These are phyloP conservation scores for Darevskia nairensis DNA, from an alignment of 2,797 vertebrate species.

Conservation along the genomic window DNA sequence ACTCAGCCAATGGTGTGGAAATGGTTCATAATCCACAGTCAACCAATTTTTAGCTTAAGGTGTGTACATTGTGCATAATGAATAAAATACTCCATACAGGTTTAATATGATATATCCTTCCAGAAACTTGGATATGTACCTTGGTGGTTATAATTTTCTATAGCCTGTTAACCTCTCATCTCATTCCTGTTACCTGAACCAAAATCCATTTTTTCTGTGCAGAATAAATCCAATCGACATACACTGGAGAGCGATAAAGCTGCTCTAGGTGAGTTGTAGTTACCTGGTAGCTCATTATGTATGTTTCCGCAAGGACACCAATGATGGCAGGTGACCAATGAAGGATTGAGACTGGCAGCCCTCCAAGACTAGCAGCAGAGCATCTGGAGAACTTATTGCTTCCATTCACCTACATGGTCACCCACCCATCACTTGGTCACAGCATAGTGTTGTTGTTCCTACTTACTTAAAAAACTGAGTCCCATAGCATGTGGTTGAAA, in stretches of 20 bases:
- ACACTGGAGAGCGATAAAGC: constrained; percentile 61
- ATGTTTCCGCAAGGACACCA: neutral
- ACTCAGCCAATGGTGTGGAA: no score
- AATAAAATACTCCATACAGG: neutral
- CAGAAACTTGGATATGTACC: neutral
- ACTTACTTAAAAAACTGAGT: neutral
- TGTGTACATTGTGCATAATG: neutral
- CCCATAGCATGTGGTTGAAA: neutral
- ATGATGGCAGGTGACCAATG: neutral
- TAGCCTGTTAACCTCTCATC: neutral
- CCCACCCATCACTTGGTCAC: neutral
- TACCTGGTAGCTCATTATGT: neutral
- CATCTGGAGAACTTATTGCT: neutral
- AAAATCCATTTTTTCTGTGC: neutral
- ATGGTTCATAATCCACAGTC: neutral
- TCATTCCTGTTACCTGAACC: neutral
- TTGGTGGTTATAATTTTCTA: neutral
- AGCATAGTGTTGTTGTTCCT: neutral
- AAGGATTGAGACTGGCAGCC: neutral
- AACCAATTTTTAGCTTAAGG: neutral
- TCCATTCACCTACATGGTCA: neutral
- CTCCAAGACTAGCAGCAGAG: neutral
- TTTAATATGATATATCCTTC: neutral
- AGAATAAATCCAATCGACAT: constrained; percentile 68
- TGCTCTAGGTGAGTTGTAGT: constrained; percentile 70